Evolutionary conservation across 1,140 invertebrate genomes (phyloP).

Genomic region (Halictus rubicundus): DNA sequence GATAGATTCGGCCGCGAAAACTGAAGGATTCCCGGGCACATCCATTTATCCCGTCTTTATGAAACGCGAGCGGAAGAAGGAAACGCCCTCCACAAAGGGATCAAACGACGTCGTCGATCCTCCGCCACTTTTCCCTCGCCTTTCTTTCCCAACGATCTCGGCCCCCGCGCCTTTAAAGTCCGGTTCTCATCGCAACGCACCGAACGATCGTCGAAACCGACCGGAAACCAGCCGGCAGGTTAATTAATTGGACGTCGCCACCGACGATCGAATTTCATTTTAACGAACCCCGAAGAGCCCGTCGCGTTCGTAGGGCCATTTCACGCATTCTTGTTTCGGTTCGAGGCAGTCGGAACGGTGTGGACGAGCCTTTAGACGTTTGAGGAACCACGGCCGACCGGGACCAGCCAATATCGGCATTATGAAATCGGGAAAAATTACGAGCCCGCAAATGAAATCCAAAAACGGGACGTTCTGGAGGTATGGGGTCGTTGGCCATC

Average conservation of each 20-base stretch:
- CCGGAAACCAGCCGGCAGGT: too few species aligned
- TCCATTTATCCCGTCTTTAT: constrained; percentile 55
- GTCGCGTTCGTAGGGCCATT: too few species aligned
- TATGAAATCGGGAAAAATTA: constrained; percentile 72
- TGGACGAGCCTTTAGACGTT: background rate
- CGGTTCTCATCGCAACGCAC: too few species aligned
- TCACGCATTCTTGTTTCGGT: background rate
- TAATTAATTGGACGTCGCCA: too few species aligned
- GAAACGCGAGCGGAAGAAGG: constrained; percentile 10
- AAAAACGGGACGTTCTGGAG: constrained; percentile 35
- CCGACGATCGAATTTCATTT: too few species aligned
- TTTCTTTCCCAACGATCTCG: background rate
- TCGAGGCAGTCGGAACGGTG: background rate
- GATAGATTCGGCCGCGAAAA: constrained; percentile 8
- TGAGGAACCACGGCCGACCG: background rate
- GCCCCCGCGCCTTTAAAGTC: too few species aligned
- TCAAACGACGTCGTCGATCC: constrained; percentile 42
- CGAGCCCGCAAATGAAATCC: constrained; percentile 73
- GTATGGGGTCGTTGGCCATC: too few species aligned
- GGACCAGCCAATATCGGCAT: constrained; percentile 20
- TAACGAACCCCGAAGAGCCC: too few species aligned
- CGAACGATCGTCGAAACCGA: too few species aligned
- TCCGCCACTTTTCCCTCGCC: constrained; percentile 20
- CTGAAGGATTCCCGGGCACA: constrained; percentile 27
- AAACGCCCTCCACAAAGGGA: constrained; percentile 20